Evolutionary conservation across 2,113 vertebrate species (phyloP).

Genomic region (Cichladusa arquata): DNA sequence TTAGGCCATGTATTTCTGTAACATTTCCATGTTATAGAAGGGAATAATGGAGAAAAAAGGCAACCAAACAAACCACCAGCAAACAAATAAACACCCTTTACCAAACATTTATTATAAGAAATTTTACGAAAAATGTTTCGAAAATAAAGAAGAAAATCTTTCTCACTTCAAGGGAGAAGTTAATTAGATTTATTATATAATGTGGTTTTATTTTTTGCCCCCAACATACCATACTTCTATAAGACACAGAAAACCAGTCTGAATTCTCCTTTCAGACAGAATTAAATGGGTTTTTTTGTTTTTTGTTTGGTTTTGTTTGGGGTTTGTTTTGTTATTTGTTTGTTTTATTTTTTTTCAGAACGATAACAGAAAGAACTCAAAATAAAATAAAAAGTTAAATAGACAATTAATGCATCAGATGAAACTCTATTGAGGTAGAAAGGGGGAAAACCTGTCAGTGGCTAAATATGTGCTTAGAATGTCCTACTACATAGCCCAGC

Average conservation of each 20-base stretch:
- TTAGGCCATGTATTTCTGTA: background rate
- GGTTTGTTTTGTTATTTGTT: background rate
- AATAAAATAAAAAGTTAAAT: no score
- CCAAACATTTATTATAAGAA: background rate
- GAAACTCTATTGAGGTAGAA: background rate
- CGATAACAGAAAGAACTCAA: background rate
- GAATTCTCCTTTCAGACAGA: background rate
- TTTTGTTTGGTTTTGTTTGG: background rate
- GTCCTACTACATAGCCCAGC: background rate
- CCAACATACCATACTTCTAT: background rate
- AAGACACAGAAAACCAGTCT: background rate
- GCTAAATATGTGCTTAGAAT: background rate
- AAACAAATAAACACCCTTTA: background rate
- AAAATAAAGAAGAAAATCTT: background rate
- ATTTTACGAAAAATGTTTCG: background rate
- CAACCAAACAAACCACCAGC: fast-evolving
- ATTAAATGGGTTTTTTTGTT: background rate
- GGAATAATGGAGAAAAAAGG: background rate
- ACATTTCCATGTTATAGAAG: background rate
- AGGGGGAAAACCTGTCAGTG: background rate
- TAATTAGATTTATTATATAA: background rate
- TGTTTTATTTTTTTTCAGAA: background rate
- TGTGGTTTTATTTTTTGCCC: background rate
- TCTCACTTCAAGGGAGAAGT: background rate
- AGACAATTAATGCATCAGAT: background rate